Evolutionary conservation across 2,888 invertebrate species (phyloP), one percentile per base, ranked within the genome.

Genomic region (Platycheirus rosarum): DNA sequence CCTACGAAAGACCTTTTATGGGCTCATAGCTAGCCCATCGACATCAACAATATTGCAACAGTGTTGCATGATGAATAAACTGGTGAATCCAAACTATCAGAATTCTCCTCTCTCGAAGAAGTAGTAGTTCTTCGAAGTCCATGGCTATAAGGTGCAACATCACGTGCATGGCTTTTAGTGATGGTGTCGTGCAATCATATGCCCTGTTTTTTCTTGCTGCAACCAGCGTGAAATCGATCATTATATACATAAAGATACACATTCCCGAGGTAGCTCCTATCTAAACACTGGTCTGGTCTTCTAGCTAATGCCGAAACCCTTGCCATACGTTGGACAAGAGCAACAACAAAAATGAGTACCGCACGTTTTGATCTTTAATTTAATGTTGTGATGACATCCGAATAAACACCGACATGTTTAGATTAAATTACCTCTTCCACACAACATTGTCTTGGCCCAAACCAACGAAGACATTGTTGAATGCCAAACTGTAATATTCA

Each of bases 291-390:
- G 16, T 9, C 13, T 13, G 23, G 26, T 37, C 40, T n/a, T n/a
- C n/a, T 44, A 35, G 53, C 18, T 40, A 2, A 26, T 11, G 0
- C n/a, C 8, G 14, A 26, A 35, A 13, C 20, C 1, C 29, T 0
- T 26, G 13, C 29, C 35, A 35, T 8, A n/a, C n/a, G n/a, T n/a
- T n/a, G n/a, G n/a, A 7, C n/a, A 53, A 29, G 9, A 14, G 0
- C 11, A 14, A 5, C 5, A 37, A 53, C 0, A 57, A 23, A 23
- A 14, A 40, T 11, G 51, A 37, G 13, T 57, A 57, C 49, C 62
- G 66, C 78, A 68, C 66, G 71, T 53, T 71, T 60, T 71, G 71
- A 66, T 71, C 73, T 66, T 73, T 73, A 55, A 48, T 66, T 77
- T 51, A 71, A 53, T 23, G 23, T 16, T 66, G 66, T 32, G 62